phyloP scores from a whole-genome alignment of 2,797 vertebrate species.

The Synaphobranchus kaupii region DNA sequence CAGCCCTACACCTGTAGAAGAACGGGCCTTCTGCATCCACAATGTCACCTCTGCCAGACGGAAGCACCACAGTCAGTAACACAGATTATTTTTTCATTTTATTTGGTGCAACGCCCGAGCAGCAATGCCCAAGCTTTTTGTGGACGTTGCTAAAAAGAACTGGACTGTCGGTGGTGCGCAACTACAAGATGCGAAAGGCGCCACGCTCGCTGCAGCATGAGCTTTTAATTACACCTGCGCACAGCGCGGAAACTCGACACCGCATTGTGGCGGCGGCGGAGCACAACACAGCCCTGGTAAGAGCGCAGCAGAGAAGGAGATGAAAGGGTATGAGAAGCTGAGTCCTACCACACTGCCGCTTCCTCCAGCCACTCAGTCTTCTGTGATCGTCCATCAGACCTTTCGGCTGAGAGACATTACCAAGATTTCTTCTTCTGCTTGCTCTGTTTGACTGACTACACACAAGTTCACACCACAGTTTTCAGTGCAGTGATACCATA shows the following conservation, averaged over 20 bases:
- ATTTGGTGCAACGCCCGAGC: neutral
- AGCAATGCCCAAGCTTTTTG: neutral
- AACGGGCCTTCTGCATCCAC: neutral
- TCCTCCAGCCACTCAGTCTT: neutral
- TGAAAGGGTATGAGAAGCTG: neutral
- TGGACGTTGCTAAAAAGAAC: neutral
- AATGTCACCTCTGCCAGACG: neutral
- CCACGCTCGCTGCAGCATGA: neutral
- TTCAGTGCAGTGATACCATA: neutral
- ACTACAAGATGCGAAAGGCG: neutral
- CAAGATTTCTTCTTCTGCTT: neutral
- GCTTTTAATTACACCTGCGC: constrained; percentile 6
- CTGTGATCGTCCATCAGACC: constrained; percentile 11
- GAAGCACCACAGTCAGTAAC: neutral
- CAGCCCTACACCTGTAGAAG: neutral
- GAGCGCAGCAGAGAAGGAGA: neutral
- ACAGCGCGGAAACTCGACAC: neutral
- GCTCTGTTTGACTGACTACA: neutral
- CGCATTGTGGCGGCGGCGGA: no score
- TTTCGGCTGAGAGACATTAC: neutral
- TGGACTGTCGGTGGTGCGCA: neutral
- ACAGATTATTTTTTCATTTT: neutral
- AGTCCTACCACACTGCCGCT: neutral
- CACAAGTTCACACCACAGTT: neutral
- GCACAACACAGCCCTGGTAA: neutral